These are phyloP conservation scores for Strigamia maritima DNA, from an alignment of 2,888 invertebrate species.

Conservation along the genomic window DNA sequence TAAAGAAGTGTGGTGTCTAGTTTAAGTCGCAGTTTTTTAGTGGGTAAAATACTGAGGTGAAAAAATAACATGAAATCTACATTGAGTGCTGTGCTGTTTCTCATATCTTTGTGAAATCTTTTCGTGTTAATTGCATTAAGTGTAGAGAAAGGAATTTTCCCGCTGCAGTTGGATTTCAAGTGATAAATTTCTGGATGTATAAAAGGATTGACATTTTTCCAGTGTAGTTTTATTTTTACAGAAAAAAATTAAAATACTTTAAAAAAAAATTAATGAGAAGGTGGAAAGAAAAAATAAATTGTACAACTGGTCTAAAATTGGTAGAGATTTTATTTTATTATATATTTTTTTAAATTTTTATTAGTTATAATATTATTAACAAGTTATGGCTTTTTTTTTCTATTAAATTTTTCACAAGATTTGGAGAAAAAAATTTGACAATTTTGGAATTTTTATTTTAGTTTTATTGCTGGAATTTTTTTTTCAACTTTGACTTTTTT, in stretches of 20 bases:
- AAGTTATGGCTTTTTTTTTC: constrained; percentile 6
- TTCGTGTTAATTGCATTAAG: constrained; percentile 32
- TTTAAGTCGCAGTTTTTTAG: constrained; percentile 25
- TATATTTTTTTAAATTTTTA: not conserved
- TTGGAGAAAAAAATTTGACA: not conserved
- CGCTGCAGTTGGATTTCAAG: not conserved
- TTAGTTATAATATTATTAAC: not conserved
- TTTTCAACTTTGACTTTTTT: not conserved
- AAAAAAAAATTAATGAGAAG: not conserved
- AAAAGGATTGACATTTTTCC: constrained; percentile 21
- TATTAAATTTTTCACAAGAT: not conserved
- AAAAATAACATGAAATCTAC: constrained; percentile 34
- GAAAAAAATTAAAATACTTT: not conserved
- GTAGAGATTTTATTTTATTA: not conserved
- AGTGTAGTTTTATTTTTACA: not conserved
- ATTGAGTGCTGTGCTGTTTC: constrained; percentile 27
- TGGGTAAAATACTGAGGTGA: constrained; percentile 17
- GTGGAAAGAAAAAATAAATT: not conserved
- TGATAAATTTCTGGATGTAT: not conserved
- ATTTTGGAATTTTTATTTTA: not conserved
- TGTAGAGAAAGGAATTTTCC: constrained; percentile 2
- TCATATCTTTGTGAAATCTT: constrained; percentile 19
- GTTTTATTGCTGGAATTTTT: constrained; percentile 17
- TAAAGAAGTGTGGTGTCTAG: constrained; percentile 17
- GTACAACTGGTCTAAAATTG: constrained; percentile 4